Evolutionary conservation across 2,113 vertebrate species (phyloP).

Genomic region (Antechinus stuartii): DNA sequence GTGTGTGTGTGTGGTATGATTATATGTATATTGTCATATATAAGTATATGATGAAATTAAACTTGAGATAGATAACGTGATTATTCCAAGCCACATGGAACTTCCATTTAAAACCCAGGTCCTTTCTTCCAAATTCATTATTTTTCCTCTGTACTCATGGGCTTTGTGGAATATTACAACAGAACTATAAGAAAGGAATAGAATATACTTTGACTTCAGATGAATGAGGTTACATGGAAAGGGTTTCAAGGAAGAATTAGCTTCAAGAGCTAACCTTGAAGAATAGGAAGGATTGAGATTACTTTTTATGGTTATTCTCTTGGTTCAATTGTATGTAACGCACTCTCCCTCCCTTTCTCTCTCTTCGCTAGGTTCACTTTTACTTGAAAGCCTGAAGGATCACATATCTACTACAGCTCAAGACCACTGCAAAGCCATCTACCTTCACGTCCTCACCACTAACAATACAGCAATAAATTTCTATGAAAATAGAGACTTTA

Average conservation of each 20-base stretch:
- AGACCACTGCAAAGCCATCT: slow-evolving; percentile 99
- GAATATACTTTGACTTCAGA: not conserved
- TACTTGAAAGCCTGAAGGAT: slow-evolving; percentile 98
- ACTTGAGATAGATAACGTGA: not conserved
- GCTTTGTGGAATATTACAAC: not conserved
- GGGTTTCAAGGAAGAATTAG: not conserved
- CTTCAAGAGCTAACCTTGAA: not conserved
- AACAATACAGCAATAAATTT: slow-evolving; percentile 98
- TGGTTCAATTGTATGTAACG: not conserved
- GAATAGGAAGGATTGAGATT: not conserved
- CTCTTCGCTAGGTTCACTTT: slow-evolving; percentile 90
- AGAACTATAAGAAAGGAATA: not conserved
- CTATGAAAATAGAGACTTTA: slow-evolving; percentile 99
- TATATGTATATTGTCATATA: no score
- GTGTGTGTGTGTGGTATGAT: no score
- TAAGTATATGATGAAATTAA: not conserved
- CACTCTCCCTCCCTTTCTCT: not conserved
- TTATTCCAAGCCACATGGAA: not conserved
- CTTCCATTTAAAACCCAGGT: not conserved
- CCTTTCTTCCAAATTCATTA: not conserved
- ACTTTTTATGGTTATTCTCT: not conserved
- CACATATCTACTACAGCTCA: slow-evolving; percentile 97
- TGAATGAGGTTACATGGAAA: not conserved
- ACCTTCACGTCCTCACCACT: slow-evolving; percentile 98
- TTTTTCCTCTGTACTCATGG: not conserved